phyloP scores from a whole-genome alignment of 2,113 vertebrate species.

The Myotis yumanensis region DNA sequence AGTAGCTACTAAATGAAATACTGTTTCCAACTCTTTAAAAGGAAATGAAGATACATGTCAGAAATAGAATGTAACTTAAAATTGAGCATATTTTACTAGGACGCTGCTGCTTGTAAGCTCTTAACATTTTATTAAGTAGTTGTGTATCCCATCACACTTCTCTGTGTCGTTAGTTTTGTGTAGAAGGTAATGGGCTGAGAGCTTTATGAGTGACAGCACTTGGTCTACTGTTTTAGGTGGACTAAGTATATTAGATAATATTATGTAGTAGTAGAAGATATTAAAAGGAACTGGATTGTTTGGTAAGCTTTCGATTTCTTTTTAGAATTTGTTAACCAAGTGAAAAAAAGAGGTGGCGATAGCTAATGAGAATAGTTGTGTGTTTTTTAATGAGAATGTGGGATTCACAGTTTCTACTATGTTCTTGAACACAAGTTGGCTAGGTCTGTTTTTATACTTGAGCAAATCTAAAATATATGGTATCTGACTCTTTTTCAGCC shows the following conservation, averaged over 20 bases:
- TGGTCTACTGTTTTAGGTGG: neutral
- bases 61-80: slow-evolving; percentile 37
- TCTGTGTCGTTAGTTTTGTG: slow-evolving; percentile 53
- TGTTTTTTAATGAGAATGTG: neutral
- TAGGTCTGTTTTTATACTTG: neutral
- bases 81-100: neutral
- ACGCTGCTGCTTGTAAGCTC: slow-evolving; percentile 9
- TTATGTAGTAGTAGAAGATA: neutral
- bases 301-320: neutral
- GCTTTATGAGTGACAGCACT: neutral
- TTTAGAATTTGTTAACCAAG: neutral
- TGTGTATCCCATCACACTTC: slow-evolving; percentile 30
- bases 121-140: slow-evolving; percentile 44
- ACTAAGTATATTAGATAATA: neutral
- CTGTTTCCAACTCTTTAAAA: slow-evolving; percentile 49
- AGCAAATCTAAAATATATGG: neutral
- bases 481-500: neutral
- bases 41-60: slow-evolving; percentile 30
- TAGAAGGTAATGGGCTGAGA: slow-evolving; percentile 37
- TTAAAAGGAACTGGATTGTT: neutral
- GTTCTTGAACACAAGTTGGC: neutral
- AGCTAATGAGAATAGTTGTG: neutral
- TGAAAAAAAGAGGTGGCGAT: neutral
- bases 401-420: no score
- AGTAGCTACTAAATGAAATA: slow-evolving; percentile 39